Conservation (phyloP, 2,113 vertebrate genomes). For the Myotis davidii region DNA sequence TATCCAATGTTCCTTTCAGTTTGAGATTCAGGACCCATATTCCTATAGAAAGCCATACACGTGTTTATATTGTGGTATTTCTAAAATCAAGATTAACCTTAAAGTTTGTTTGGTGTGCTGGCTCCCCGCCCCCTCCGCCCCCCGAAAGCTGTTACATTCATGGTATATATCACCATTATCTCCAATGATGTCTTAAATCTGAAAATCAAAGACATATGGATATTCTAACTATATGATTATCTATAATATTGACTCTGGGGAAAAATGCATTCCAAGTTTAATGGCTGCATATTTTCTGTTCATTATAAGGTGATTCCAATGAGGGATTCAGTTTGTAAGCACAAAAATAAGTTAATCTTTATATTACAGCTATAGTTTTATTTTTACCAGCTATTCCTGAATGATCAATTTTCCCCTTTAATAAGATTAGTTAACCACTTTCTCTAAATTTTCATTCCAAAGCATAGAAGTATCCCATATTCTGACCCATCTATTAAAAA, state of each 20-base stretch:
- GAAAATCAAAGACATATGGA: not conserved
- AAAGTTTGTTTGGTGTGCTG: not conserved
- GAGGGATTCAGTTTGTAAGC: not conserved
- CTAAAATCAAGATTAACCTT: not conserved
- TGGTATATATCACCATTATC: not conserved
- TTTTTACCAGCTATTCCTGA: not conserved
- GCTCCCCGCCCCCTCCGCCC: accelerated
- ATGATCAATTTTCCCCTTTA: not conserved
- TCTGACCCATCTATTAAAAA: not conserved
- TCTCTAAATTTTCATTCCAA: not conserved
- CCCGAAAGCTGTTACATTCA: not conserved
- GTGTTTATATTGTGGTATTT: conserved; percentile 29
- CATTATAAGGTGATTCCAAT: not conserved
- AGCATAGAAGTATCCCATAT: not conserved
- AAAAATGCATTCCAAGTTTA: not conserved
- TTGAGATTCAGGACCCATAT: not conserved
- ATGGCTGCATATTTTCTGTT: not conserved
- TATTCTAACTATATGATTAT: not conserved
- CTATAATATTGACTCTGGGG: not conserved
- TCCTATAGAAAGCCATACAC: not conserved
- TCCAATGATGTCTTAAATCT: not conserved
- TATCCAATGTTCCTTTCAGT: not conserved
- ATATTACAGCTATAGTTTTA: not conserved
- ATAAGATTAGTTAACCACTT: not conserved
- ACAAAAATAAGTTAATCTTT: not conserved